These are phyloP conservation scores for Campoplex capitator DNA, from an alignment of 2,888 invertebrate genomes.

Conservation along the genomic window DNA sequence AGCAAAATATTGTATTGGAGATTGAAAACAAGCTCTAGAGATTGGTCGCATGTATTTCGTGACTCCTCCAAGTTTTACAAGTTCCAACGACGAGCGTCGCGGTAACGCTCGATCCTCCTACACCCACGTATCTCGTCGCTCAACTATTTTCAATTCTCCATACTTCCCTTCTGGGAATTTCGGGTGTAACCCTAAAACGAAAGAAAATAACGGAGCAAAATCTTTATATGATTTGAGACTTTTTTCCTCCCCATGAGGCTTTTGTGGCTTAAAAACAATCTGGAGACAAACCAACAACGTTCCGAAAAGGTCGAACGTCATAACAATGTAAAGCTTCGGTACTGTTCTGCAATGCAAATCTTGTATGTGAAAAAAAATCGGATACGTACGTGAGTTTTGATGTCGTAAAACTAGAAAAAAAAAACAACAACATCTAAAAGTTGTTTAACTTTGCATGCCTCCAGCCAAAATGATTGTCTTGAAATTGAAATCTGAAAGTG, in stretches of 20 bases:
- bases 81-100: not conserved
- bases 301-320: not conserved
- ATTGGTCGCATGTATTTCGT: conserved; percentile 12
- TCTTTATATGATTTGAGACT: not conserved
- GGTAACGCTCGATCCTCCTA: not conserved
- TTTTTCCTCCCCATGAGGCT: not conserved
- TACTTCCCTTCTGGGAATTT: not conserved
- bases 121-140: conserved; percentile 19
- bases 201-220: not conserved
- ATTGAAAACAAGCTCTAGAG: conserved; percentile 60
- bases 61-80: conserved; percentile 27
- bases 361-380: not conserved
- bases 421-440: not conserved
- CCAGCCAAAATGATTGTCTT: not conserved
- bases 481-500: not conserved
- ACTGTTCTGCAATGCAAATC: too few relatives aligned
- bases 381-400: not conserved
- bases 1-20: conserved; percentile 61
- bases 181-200: not conserved
- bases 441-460: not conserved
- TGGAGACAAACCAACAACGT: not conserved
- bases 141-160: conserved; percentile 10
- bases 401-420: not conserved
- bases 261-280: not conserved
- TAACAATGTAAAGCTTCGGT: not conserved